phyloP scores from a whole-genome alignment of 2,797 vertebrate genomes.

The Gymnoscopelus braueri region DNA sequence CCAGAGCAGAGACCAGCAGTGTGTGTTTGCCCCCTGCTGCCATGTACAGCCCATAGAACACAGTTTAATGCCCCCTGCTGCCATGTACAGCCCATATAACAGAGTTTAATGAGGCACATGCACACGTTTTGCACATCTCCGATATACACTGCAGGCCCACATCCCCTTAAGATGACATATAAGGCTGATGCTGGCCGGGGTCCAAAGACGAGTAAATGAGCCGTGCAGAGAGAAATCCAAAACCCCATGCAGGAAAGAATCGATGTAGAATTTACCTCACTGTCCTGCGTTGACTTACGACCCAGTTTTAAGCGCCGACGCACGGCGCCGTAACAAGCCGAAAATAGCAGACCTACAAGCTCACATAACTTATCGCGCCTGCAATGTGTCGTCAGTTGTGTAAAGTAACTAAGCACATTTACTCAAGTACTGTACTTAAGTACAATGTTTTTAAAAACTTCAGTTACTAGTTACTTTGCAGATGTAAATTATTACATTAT shows the following conservation, averaged over 20 bases:
- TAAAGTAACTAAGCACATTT: too few relatives aligned
- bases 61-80: constrained; percentile 2
- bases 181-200: constrained; percentile 29
- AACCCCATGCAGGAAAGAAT: constrained; percentile 28
- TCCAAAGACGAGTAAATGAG: constrained; percentile 42
- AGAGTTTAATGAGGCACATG: constrained; percentile 18
- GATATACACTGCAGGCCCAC: constrained; percentile 3
- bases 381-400: too few relatives aligned
- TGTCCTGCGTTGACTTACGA: constrained; percentile 30
- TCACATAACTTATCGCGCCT: too few relatives aligned
- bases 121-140: constrained; percentile 8
- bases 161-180: constrained; percentile 22
- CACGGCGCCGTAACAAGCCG: too few relatives aligned
- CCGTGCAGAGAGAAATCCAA: constrained; percentile 46
- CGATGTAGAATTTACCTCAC: constrained; percentile 9
- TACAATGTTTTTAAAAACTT: too few relatives aligned
- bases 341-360: too few relatives aligned
- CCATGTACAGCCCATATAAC: neutral
- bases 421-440: too few relatives aligned
- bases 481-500: too few relatives aligned
- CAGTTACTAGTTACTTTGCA: too few relatives aligned
- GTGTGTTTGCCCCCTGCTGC: constrained; percentile 7
- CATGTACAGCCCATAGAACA: neutral
- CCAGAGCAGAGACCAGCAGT: neutral
- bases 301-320: too few relatives aligned